Evolutionary conservation across 2,888 invertebrate genomes (phyloP).

Genomic region (Lottia gigantea): DNA sequence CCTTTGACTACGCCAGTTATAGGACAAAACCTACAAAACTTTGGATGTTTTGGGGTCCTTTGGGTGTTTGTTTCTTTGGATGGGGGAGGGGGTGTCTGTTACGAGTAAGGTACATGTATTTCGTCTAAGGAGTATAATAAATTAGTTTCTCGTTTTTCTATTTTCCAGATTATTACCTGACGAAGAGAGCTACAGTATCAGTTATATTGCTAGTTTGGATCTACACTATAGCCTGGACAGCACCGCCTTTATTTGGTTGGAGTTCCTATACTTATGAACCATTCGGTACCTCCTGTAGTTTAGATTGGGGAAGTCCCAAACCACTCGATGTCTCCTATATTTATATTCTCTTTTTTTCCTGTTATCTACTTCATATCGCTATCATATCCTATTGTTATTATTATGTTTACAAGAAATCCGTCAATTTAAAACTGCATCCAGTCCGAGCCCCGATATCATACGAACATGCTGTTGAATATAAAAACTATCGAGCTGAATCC

Average conservation of each 20-base stretch:
- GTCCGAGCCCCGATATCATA: slow-evolving; percentile 5
- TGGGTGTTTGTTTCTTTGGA: too few species aligned
- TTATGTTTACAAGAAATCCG: slow-evolving; percentile 20
- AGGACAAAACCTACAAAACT: too few species aligned
- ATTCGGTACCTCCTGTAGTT: slow-evolving; percentile 40
- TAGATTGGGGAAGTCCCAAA: slow-evolving; percentile 34
- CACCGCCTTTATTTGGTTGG: slow-evolving; percentile 37
- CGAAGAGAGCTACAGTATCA: slow-evolving; percentile 14
- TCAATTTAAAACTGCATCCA: background rate
- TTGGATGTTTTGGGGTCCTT: too few species aligned
- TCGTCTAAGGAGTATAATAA: too few species aligned
- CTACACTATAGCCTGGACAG: slow-evolving; percentile 25
- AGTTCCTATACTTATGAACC: slow-evolving; percentile 36
- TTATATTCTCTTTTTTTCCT: slow-evolving; percentile 28
- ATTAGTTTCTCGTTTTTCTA: background rate
- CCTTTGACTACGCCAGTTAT: too few species aligned
- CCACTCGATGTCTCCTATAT: slow-evolving; percentile 33
- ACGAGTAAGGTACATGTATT: too few species aligned
- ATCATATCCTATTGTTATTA: slow-evolving; percentile 33
- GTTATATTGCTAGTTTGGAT: slow-evolving; percentile 29
- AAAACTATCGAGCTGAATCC: slow-evolving; percentile 16
- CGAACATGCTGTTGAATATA: slow-evolving; percentile 15
- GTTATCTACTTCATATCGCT: slow-evolving; percentile 30
- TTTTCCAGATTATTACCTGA: slow-evolving; percentile 27
- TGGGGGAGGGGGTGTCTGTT: too few species aligned